Evolutionary conservation across 2,797 vertebrate species (phyloP).

Genomic region (Typhlichthys eigenmanni): DNA sequence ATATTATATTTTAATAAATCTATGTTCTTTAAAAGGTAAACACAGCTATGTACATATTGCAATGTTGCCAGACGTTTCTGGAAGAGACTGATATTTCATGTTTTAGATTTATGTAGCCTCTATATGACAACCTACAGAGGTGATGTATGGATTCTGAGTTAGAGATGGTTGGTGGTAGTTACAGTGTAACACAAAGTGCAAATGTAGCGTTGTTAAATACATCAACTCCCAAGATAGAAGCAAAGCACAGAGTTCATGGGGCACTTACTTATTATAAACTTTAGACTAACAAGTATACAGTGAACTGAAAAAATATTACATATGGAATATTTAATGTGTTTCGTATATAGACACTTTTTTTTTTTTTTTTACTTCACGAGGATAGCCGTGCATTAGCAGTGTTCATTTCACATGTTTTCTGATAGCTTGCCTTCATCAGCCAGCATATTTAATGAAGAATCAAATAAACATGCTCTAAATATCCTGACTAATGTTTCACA

Average conservation of each 20-base stretch:
- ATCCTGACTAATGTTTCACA: conserved; percentile 23
- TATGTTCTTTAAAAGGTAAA: conserved; percentile 66
- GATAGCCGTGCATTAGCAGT: conserved; percentile 74
- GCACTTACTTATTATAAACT: conserved; percentile 18
- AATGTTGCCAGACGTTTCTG: conserved; percentile 53
- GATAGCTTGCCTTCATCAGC: conserved; percentile 50
- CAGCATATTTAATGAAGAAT: conserved; percentile 31
- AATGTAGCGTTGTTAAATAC: conserved; percentile 56
- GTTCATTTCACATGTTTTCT: conserved; percentile 49
- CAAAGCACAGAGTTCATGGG: conserved; percentile 23
- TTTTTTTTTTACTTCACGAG: conserved; percentile 41
- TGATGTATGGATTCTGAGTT: conserved; percentile 11
- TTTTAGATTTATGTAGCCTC: conserved; percentile 26
- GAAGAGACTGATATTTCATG: conserved; percentile 62
- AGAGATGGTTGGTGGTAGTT: conserved; percentile 39
- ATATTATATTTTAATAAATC: conserved; percentile 54
- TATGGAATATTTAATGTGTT: conserved; percentile 10
- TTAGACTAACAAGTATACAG: conserved; percentile 33
- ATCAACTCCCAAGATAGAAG: conserved; percentile 32
- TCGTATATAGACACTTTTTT: conserved; percentile 30
- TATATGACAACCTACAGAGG: conserved; percentile 12
- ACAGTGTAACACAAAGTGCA: conserved; percentile 50
- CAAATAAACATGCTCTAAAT: conserved; percentile 31
- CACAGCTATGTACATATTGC: conserved; percentile 75
- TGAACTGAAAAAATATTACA: background rate